Evolutionary conservation across 1,140 invertebrate genomes (phyloP).

Genomic region (Monomorium pharaonis): DNA sequence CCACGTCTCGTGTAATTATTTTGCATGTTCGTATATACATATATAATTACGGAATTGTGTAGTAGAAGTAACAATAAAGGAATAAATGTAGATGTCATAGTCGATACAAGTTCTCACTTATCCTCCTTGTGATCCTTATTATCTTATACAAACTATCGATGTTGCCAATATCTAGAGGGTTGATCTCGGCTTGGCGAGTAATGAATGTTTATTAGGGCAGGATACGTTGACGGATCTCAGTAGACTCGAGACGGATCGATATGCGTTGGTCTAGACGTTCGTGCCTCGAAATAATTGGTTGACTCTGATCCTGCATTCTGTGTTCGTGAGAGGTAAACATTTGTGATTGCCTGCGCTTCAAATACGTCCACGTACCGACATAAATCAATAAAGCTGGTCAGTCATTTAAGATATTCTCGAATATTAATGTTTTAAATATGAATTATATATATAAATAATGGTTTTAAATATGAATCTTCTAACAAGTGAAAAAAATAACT

Average conservation of each 20-base stretch:
- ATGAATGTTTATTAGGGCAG: conserved; percentile 73
- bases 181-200: conserved; percentile 65
- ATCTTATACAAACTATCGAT: conserved; percentile 11
- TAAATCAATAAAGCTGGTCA: conserved; percentile 43
- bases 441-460: too few species aligned
- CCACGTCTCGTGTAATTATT: too few species aligned
- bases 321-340: conserved; percentile 46
- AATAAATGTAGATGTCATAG: background rate
- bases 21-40: background rate
- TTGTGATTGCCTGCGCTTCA: conserved; percentile 47
- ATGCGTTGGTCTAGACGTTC: conserved; percentile 68
- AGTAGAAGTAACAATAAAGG: background rate
- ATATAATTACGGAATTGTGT: background rate
- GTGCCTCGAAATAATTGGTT: conserved; percentile 70
- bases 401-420: conserved; percentile 10
- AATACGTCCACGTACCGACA: conserved; percentile 42
- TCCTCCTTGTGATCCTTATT: conserved; percentile 21
- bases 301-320: conserved; percentile 59
- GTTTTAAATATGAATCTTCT: too few species aligned
- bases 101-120: conserved; percentile 10
- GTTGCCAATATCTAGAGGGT: conserved; percentile 68
- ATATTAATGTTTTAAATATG: background rate
- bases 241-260: conserved; percentile 69
- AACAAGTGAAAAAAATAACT: too few species aligned
- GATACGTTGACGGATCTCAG: conserved; percentile 68